Conservation (phyloP, 2,888 invertebrate genomes). For the Amphipyra berbera region DNA sequence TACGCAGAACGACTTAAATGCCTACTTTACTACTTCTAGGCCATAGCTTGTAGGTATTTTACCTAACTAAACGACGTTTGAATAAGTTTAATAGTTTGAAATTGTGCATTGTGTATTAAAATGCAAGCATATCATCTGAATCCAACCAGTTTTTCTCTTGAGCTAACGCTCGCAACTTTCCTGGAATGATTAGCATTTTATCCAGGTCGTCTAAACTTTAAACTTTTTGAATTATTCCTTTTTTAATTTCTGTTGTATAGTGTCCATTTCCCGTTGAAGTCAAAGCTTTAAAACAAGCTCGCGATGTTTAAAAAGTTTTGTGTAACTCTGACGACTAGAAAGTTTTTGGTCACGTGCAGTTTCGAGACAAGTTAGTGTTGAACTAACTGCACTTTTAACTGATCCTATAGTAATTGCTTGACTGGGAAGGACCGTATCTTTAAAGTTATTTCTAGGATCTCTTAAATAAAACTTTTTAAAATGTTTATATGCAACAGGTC, state of each 20-base stretch:
- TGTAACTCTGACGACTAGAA: conserved; percentile 30
- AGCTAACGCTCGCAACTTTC: conserved; percentile 46
- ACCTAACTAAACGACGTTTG: conserved; percentile 9
- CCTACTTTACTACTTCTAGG: conserved; percentile 14
- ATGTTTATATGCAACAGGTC: conserved; percentile 13
- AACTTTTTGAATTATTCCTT: neutral
- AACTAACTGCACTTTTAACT: conserved; percentile 17
- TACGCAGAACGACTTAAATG: conserved; percentile 36
- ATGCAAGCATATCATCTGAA: conserved; percentile 44
- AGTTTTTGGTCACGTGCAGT: conserved; percentile 44
- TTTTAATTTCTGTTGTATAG: neutral
- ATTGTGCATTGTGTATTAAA: conserved; percentile 30
- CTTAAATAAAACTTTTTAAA: neutral
- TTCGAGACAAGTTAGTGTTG: conserved; percentile 15
- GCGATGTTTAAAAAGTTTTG: conserved; percentile 29
- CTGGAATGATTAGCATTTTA: conserved; percentile 21
- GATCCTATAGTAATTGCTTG: neutral
- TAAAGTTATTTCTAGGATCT: conserved; percentile 6
- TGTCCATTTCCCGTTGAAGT: conserved; percentile 10
- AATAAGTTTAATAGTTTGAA: conserved; percentile 8
- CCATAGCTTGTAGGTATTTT: conserved; percentile 3
- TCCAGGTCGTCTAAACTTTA: neutral
- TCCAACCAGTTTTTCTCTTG: conserved; percentile 41
- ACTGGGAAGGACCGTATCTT: neutral
- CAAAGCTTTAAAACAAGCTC: conserved; percentile 24